Percentiles rank a stretch among this genome's conserved stretches.
Conservation (phyloP, 2,113 vertebrate species). For the Acanthochromis polyacanthus region DNA sequence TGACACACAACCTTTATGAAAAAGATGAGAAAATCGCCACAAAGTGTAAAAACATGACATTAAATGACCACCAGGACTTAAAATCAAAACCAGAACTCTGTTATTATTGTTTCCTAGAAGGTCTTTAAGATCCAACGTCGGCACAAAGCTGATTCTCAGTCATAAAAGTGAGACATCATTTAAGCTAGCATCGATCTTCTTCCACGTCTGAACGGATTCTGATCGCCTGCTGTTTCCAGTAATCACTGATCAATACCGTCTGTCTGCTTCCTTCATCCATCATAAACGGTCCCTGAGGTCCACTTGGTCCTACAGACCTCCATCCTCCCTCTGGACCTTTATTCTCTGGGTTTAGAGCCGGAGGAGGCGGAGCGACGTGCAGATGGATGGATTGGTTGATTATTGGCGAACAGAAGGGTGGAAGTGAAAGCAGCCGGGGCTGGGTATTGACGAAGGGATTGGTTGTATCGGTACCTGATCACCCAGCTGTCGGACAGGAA, state of each 20-base stretch:
- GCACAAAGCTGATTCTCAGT: too few relatives aligned
- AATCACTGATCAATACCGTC: slow-evolving; percentile 70
- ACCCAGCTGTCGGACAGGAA: slow-evolving; percentile 26
- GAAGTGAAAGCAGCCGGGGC: background rate
- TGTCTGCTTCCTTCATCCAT: background rate
- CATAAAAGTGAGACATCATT: too few relatives aligned
- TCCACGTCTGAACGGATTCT: slow-evolving; percentile 34
- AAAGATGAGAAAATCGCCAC: too few relatives aligned
- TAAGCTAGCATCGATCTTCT: slow-evolving; percentile 1
- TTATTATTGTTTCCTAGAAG: too few relatives aligned
- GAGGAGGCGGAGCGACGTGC: too few relatives aligned
- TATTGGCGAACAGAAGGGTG: slow-evolving; percentile 33
- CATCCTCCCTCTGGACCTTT: slow-evolving; percentile 25
- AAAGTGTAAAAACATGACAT: too few relatives aligned
- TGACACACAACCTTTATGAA: too few relatives aligned
- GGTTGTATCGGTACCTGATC: slow-evolving; percentile 4
- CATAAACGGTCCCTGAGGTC: slow-evolving; percentile 37
- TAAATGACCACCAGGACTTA: too few relatives aligned
- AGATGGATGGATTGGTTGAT: background rate
- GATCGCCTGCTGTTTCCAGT: slow-evolving; percentile 45
- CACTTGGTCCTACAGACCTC: slow-evolving; percentile 18
- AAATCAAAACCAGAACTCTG: too few relatives aligned
- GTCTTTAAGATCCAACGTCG: too few relatives aligned
- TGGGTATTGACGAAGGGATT: slow-evolving; percentile 41
- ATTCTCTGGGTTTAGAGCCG: background rate